A percentile compares a stretch with the other conserved stretches of the same genome.
Evolutionary conservation across 2,113 vertebrate genomes (phyloP).

Genomic region (Scomber colias): DNA sequence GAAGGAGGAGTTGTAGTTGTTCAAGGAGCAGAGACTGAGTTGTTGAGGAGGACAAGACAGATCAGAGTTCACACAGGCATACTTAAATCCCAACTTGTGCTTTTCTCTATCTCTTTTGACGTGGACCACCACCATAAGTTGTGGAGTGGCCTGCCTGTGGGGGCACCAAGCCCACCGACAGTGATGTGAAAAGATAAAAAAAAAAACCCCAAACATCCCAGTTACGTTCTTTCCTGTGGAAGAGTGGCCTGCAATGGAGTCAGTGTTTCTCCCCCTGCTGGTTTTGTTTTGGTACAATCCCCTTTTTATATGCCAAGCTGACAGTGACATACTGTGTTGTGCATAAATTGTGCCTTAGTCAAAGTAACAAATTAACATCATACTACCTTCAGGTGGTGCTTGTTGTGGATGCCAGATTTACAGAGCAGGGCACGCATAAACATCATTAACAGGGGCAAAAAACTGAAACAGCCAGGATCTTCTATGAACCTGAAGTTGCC

Average conservation of each 20-base stretch:
- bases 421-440: background rate
- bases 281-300: constrained; percentile 46
- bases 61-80: constrained; percentile 10
- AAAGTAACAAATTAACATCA: constrained; percentile 13
- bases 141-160: background rate
- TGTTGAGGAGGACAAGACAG: constrained; percentile 18
- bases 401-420: constrained; percentile 18
- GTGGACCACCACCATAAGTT: background rate
- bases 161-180: background rate
- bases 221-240: background rate
- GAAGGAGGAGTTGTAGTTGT: constrained; percentile 33
- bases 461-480: background rate
- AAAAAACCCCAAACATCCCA: background rate
- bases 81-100: background rate
- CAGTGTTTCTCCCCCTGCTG: constrained; percentile 15
- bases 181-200: constrained; percentile 9
- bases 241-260: background rate
- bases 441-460: background rate
- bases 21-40: background rate
- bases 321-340: constrained; percentile 15
- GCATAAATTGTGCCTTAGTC: constrained; percentile 19
- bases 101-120: background rate
- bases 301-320: constrained; percentile 29
- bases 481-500: background rate
- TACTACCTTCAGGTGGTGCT: constrained; percentile 29